Evolutionary conservation across 1,140 invertebrate genomes (phyloP).

Genomic region (Sogatella furcifera): DNA sequence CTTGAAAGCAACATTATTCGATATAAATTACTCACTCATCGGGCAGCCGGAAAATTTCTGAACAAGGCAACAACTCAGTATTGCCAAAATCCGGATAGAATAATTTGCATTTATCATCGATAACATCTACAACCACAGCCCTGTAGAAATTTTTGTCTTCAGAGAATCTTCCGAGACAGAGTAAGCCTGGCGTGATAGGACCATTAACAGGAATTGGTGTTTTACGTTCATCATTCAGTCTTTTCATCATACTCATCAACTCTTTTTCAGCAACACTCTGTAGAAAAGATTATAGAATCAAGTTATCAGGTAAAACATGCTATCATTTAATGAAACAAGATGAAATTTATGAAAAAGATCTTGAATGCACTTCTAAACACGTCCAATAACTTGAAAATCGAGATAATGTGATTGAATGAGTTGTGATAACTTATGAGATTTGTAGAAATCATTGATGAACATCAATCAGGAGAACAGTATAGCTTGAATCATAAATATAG

Average conservation of each 20-base stretch:
- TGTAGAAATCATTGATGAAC: too few species aligned
- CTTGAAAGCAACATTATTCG: too few species aligned
- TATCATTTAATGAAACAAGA: too few species aligned
- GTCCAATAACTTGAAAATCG: too few species aligned
- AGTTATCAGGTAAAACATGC: too few species aligned
- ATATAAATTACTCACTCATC: conserved; percentile 37
- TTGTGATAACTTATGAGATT: too few species aligned
- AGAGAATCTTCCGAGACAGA: conserved; percentile 55
- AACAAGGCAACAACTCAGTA: conserved; percentile 51
- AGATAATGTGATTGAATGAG: too few species aligned
- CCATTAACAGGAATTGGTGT: conserved; percentile 41
- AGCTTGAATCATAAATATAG: too few species aligned
- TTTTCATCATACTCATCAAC: conserved; percentile 50
- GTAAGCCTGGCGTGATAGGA: conserved; percentile 51
- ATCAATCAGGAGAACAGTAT: too few species aligned
- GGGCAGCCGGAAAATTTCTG: conserved; percentile 60
- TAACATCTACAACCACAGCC: conserved; percentile 56
- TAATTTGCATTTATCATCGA: conserved; percentile 45
- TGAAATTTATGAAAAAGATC: background rate
- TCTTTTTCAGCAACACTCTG: conserved; percentile 27
- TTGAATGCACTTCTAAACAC: too few species aligned
- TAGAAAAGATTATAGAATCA: background rate
- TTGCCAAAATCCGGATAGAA: conserved; percentile 72
- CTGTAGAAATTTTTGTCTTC: conserved; percentile 52
- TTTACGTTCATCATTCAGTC: conserved; percentile 45